phyloP scores from a whole-genome alignment of 2,797 vertebrate genomes.

The Eulemur rubriventer region DNA sequence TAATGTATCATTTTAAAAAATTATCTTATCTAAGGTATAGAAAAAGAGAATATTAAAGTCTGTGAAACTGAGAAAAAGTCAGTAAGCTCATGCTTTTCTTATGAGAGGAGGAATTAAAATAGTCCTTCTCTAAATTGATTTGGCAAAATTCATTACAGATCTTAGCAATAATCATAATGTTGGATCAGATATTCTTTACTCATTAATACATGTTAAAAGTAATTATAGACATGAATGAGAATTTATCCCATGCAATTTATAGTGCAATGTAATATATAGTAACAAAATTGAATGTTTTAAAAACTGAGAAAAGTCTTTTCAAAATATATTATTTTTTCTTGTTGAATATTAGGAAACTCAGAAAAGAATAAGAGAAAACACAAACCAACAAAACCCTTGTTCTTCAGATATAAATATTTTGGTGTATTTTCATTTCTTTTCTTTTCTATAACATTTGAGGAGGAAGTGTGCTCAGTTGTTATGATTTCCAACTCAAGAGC shows the following conservation, averaged over 20 bases:
- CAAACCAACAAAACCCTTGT: background rate
- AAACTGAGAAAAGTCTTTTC: background rate
- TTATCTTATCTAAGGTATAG: background rate
- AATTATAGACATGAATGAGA: background rate
- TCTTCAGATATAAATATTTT: background rate
- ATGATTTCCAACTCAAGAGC: background rate
- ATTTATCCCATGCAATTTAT: background rate
- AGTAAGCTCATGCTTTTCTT: background rate
- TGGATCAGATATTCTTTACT: background rate
- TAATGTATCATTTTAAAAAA: background rate
- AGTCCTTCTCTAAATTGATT: background rate
- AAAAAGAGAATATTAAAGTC: background rate
- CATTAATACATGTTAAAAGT: background rate
- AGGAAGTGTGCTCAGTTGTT: background rate
- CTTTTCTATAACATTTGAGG: background rate
- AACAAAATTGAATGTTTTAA: background rate
- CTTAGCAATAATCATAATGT: background rate
- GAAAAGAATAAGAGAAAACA: background rate
- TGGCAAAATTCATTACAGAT: background rate
- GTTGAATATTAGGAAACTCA: background rate
- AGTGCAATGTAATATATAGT: background rate
- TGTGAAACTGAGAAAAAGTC: background rate
- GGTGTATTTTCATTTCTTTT: background rate
- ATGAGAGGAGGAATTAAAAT: background rate
- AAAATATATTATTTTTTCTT: background rate